Conservation (phyloP, 1,140 invertebrate species). For the Drosophila asahinai region DNA sequence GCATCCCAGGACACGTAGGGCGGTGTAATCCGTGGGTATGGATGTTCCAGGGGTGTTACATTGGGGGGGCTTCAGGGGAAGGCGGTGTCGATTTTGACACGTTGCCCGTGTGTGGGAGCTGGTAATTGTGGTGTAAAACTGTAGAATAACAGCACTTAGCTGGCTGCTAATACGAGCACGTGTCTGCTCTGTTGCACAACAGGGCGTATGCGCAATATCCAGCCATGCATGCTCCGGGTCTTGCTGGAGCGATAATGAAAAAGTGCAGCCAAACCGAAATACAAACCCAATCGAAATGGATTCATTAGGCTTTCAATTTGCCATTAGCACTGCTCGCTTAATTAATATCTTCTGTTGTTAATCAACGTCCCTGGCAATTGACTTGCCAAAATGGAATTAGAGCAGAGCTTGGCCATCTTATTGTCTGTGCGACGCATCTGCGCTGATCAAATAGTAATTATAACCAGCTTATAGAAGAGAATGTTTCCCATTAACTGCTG, state of each 20-base stretch:
- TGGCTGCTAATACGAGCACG: constrained; percentile 75
- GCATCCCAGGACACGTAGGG: constrained; percentile 60
- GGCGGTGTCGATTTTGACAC: constrained; percentile 58
- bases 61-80: constrained; percentile 1
- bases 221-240: background rate
- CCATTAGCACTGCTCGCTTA: constrained; percentile 26
- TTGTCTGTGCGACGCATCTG: constrained; percentile 14
- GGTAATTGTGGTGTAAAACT: constrained; percentile 81
- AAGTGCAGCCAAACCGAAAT: constrained; percentile 20
- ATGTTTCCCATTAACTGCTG: constrained; percentile 48
- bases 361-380: constrained; percentile 24
- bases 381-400: constrained; percentile 26
- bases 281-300: constrained; percentile 12
- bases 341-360: constrained; percentile 37
- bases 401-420: constrained; percentile 6
- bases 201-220: constrained; percentile 40
- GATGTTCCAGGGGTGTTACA: constrained; percentile 10
- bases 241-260: constrained; percentile 7
- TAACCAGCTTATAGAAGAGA: constrained; percentile 65
- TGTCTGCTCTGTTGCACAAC: constrained; percentile 60
- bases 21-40: constrained; percentile 35
- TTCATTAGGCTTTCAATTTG: constrained; percentile 41
- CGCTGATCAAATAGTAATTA: constrained; percentile 16
- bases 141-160: constrained; percentile 80
- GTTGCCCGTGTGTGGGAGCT: constrained; percentile 39